Base-by-base conservation (phyloP, 1,140 invertebrate genomes). In the Drosophila parvula region DNA sequence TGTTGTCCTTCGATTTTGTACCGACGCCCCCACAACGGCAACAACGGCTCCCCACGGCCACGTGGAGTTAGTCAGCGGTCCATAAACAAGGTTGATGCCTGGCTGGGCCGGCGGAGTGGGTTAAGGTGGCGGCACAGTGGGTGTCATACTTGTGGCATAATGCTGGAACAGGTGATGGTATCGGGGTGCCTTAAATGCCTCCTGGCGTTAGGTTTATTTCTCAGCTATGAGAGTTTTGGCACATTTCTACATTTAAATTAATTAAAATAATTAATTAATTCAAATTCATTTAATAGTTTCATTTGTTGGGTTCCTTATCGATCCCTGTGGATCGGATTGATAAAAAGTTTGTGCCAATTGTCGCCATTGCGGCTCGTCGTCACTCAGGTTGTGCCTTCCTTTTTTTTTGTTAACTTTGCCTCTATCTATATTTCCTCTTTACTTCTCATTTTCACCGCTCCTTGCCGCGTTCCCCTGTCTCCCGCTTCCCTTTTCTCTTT, bases 1-100 rank as follows among this genome's bases (percentile, higher is more conserved):
- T 56, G 57, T 70, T 81, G 75, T 81, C 61, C 81, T 75, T 62
- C 71, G 65, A 34, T 77, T 67, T 81, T 78, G 81, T 80, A 74
- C 58, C 56, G 36, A 78, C 78, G 65, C 78, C 82, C 74, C 22
- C 22, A 71, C 44, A 73, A 43, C 45, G 58, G n/a, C 60, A 65
- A 51, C 71, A 73, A 77, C 61, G 60, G 36, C 36, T 62, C 43
- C 63, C 62, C 68, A 75, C 58, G 51, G 71, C 43, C 48, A 22
- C 65, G 59, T 43, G 63, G 51, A 56, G 62, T 64, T 50, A 76
- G 56, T 65, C 73, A 60, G 56, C 75, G 70, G 58, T 61, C 68
- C 67, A 81, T 81, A 81, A 68, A 68, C 55, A 44, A 50, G 43
- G 51, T 50, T 47, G 30, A 57, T 9, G 60, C 11, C 27, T 16